Evolutionary conservation across 30 jellyfish, hydroid and myxozoan species (phyloP).

Genomic region (Turritopsis dohrnii): DNA sequence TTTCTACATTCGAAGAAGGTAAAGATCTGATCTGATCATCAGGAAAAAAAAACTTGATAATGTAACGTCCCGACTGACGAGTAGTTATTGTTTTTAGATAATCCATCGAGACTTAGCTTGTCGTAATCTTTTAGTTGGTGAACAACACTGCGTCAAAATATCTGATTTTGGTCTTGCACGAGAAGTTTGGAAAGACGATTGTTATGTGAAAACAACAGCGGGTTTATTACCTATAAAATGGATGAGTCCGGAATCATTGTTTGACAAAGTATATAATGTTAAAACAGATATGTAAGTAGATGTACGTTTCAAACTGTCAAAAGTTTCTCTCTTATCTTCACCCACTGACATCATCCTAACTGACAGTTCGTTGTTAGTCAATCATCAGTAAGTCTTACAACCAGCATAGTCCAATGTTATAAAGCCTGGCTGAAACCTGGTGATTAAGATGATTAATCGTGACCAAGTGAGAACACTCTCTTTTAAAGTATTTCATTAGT

Average conservation of each 20-base stretch:
- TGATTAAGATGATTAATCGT: too few relatives aligned
- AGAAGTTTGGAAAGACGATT: slow-evolving; percentile 55
- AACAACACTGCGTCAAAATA: slow-evolving; percentile 41
- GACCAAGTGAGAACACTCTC: too few relatives aligned
- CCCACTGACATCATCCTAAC: too few relatives aligned
- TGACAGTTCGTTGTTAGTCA: too few relatives aligned
- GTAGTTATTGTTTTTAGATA: slow-evolving; percentile 39
- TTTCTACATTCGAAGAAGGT: slow-evolving; percentile 31
- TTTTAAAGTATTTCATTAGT: too few relatives aligned
- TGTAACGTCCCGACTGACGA: neutral
- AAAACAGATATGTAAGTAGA: slow-evolving; percentile 79
- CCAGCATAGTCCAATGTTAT: too few relatives aligned
- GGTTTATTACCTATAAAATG: slow-evolving; percentile 83
- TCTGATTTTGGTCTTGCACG: slow-evolving; percentile 93
- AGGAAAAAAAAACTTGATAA: neutral
- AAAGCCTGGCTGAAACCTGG: too few relatives aligned
- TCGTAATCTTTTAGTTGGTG: slow-evolving; percentile 61
- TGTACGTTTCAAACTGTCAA: too few relatives aligned
- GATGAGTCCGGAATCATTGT: slow-evolving; percentile 86
- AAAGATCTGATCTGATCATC: neutral
- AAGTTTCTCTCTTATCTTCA: too few relatives aligned
- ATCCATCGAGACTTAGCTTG: slow-evolving; percentile 88
- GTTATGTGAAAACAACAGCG: slow-evolving; percentile 50
- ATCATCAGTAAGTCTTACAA: too few relatives aligned
- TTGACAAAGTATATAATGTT: slow-evolving; percentile 53